phyloP scores from a whole-genome alignment of 2,113 vertebrate species.

The Percina caprodes region DNA sequence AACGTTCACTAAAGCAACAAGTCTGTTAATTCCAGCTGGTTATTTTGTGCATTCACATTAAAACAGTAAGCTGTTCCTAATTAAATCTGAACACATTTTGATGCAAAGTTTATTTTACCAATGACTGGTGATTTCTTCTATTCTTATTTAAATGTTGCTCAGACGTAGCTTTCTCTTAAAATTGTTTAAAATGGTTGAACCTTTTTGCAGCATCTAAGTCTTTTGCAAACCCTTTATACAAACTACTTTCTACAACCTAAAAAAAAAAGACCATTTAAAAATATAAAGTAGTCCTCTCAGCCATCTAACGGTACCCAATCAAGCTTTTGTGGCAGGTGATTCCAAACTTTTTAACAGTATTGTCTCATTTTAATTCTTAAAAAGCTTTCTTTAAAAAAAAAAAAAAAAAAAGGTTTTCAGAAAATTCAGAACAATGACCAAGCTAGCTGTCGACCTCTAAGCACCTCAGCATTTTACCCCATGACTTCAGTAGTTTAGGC shows the following conservation, averaged over 20 bases:
- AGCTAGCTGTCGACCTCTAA: slow-evolving; percentile 6
- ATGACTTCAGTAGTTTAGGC: slow-evolving; percentile 35
- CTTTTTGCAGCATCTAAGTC: too few relatives aligned
- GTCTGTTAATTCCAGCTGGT: too few relatives aligned
- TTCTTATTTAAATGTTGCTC: background rate
- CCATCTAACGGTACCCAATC: background rate
- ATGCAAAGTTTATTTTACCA: too few relatives aligned
- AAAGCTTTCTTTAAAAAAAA: background rate
- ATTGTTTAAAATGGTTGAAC: background rate
- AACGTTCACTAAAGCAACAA: too few relatives aligned
- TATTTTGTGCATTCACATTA: too few relatives aligned
- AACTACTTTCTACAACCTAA: background rate
- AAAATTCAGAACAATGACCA: background rate
- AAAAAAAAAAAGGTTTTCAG: background rate
- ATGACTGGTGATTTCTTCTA: too few relatives aligned
- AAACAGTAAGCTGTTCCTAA: too few relatives aligned
- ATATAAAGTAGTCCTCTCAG: background rate
- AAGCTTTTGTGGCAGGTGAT: background rate
- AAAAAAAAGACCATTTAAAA: background rate
- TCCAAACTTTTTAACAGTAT: background rate
- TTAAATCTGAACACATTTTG: too few relatives aligned
- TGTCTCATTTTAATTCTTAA: background rate
- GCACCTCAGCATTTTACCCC: slow-evolving; percentile 10
- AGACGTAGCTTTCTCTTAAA: background rate
- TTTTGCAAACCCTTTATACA: background rate